Conservation (phyloP, 2,797 vertebrate genomes). For the Arrhamphus sclerolepis region DNA sequence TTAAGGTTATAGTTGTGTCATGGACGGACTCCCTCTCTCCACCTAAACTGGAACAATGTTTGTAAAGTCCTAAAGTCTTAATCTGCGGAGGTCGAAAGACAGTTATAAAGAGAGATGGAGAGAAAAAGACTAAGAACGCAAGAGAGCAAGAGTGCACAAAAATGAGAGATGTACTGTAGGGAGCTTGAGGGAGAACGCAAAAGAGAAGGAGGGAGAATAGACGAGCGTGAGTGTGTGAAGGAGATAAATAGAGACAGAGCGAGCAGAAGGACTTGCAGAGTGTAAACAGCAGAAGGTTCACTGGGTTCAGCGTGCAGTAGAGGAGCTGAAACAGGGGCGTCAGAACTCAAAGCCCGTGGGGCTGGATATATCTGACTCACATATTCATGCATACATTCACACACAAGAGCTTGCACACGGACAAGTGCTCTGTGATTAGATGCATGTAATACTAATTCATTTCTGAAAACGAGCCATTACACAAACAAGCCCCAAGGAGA, state of each 20-base stretch:
- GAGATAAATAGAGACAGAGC: slow-evolving; percentile 68
- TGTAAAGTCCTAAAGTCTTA: slow-evolving; percentile 19
- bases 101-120: slow-evolving; percentile 44
- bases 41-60: too few relatives aligned
- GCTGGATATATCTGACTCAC: slow-evolving; percentile 78
- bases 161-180: slow-evolving; percentile 62
- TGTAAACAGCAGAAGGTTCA: slow-evolving; percentile 80
- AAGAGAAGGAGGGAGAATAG: slow-evolving; percentile 59
- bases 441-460: slow-evolving; percentile 36
- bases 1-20: too few relatives aligned
- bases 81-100: slow-evolving; percentile 53
- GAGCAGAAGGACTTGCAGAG: slow-evolving; percentile 60
- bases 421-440: slow-evolving; percentile 17
- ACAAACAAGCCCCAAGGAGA: slow-evolving; percentile 32
- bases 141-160: slow-evolving; percentile 61
- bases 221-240: slow-evolving; percentile 64
- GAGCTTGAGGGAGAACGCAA: slow-evolving; percentile 52
- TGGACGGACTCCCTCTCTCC: too few relatives aligned
- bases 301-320: slow-evolving; percentile 74
- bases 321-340: slow-evolving; percentile 77
- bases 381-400: slow-evolving; percentile 74
- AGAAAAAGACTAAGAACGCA: slow-evolving; percentile 50
- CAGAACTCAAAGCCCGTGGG: slow-evolving; percentile 70
- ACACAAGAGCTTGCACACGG: slow-evolving; percentile 25
- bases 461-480: slow-evolving; percentile 33